phyloP scores from a whole-genome alignment of 2,888 invertebrate genomes.

The Tetragonisca angustula region DNA sequence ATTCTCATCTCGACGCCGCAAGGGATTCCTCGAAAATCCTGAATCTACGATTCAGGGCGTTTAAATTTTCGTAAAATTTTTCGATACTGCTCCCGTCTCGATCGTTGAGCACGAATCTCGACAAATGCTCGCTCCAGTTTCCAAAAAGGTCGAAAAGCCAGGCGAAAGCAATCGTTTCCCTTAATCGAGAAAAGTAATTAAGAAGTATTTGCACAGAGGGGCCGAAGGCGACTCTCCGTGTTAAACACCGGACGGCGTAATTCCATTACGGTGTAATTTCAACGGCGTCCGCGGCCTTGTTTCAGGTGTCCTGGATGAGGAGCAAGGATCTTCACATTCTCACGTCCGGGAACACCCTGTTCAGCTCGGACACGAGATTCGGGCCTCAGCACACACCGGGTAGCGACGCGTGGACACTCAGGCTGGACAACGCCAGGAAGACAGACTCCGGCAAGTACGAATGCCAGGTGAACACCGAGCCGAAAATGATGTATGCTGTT shows the following conservation, averaged over 20 bases:
- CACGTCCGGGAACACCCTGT: slow-evolving; percentile 87
- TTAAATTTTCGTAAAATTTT: background rate
- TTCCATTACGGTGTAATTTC: slow-evolving; percentile 29
- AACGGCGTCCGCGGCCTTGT: slow-evolving; percentile 51
- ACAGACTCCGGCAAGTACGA: slow-evolving; percentile 89
- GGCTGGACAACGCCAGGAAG: slow-evolving; percentile 86
- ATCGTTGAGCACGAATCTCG: background rate
- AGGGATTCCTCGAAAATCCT: too few species aligned
- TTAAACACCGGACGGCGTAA: slow-evolving; percentile 27
- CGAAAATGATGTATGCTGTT: slow-evolving; percentile 89
- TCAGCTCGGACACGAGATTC: slow-evolving; percentile 89
- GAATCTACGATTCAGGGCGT: too few species aligned
- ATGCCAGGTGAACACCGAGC: slow-evolving; percentile 91
- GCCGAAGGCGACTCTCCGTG: too few species aligned
- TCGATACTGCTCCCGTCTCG: too few species aligned
- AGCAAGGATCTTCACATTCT: slow-evolving; percentile 89
- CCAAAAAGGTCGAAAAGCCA: background rate
- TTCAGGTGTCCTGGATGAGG: slow-evolving; percentile 91
- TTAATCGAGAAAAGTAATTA: background rate
- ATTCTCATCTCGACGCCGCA: too few species aligned
- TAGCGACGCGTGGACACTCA: slow-evolving; percentile 87
- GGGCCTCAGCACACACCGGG: slow-evolving; percentile 85
- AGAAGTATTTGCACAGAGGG: background rate
- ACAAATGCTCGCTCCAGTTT: background rate
- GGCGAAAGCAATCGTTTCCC: background rate